A percentile compares a stretch with the other conserved stretches of the same genome.
Conservation (phyloP, 2,888 invertebrate species). For the Furcula furcula region DNA sequence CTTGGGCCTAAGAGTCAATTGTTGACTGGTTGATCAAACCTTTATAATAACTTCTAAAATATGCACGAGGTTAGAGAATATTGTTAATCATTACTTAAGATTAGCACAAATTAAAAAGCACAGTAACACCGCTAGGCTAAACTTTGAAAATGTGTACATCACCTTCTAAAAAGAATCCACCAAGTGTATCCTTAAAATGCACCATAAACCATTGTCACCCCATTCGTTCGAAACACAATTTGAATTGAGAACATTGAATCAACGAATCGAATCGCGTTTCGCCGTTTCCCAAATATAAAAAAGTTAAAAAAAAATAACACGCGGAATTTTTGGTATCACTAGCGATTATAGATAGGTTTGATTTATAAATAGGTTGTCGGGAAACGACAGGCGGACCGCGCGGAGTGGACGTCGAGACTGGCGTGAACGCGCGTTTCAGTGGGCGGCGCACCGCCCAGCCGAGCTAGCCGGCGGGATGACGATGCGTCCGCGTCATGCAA, state of each 20-base stretch:
- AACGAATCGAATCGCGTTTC: constrained; percentile 48
- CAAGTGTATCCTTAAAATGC: constrained; percentile 45
- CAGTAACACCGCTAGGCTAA: no score
- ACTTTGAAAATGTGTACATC: constrained; percentile 3
- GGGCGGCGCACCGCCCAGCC: constrained; percentile 68
- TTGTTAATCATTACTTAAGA: no score
- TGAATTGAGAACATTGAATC: constrained; percentile 46
- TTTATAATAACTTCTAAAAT: no score
- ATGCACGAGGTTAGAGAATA: no score
- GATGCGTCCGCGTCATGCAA: constrained; percentile 57
- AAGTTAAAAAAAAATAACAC: constrained; percentile 31
- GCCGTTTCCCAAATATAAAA: constrained; percentile 50
- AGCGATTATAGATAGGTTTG: constrained; percentile 36
- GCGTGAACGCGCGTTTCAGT: constrained; percentile 75
- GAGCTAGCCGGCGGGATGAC: constrained; percentile 52
- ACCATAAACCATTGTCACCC: constrained; percentile 50
- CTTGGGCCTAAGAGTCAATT: no score
- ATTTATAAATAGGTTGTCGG: constrained; percentile 42
- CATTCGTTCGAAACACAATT: constrained; percentile 54
- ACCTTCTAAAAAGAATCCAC: constrained; percentile 58
- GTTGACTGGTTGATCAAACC: no score
- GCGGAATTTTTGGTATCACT: constrained; percentile 30
- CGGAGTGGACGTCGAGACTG: constrained; percentile 81
- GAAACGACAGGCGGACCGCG: constrained; percentile 79
- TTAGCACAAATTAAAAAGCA: no score